Percentiles rank a stretch among this genome's conserved stretches.
Evolutionary conservation across 2,113 vertebrate genomes (phyloP).

Genomic region (Gymnarchus niloticus): DNA sequence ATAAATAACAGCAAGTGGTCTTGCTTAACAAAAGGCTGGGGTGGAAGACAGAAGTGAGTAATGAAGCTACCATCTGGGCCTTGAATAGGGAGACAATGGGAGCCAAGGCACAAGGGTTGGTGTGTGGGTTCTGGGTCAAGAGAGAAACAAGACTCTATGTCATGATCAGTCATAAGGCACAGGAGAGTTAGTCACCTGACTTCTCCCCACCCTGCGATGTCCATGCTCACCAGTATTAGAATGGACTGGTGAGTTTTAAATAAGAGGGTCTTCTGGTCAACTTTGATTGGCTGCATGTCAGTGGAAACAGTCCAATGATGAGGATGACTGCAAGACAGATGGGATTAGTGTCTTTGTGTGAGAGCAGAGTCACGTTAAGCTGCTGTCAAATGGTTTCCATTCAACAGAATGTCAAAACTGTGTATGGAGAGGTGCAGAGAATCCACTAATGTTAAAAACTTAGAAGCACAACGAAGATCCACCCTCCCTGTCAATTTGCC

Average conservation of each 20-base stretch:
- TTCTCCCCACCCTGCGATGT: neutral
- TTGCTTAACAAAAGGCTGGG: neutral
- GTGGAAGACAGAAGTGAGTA: neutral
- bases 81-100: neutral
- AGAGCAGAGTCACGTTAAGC: neutral
- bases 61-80: neutral
- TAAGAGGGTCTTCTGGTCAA: neutral
- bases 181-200: too few relatives aligned
- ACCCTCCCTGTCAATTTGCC: neutral
- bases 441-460: neutral
- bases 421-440: neutral
- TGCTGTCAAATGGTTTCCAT: neutral
- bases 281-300: neutral
- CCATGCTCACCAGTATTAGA: too few relatives aligned
- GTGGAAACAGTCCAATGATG: neutral
- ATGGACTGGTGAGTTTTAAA: too few relatives aligned
- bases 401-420: neutral
- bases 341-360: neutral
- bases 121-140: neutral
- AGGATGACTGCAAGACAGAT: neutral
- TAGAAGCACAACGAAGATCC: slow-evolving; percentile 10
- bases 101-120: neutral
- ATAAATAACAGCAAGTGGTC: too few relatives aligned
- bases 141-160: too few relatives aligned
- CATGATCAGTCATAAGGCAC: too few relatives aligned